Base-by-base conservation (phyloP, 2,113 vertebrate species). In the Pitta sordida region DNA sequence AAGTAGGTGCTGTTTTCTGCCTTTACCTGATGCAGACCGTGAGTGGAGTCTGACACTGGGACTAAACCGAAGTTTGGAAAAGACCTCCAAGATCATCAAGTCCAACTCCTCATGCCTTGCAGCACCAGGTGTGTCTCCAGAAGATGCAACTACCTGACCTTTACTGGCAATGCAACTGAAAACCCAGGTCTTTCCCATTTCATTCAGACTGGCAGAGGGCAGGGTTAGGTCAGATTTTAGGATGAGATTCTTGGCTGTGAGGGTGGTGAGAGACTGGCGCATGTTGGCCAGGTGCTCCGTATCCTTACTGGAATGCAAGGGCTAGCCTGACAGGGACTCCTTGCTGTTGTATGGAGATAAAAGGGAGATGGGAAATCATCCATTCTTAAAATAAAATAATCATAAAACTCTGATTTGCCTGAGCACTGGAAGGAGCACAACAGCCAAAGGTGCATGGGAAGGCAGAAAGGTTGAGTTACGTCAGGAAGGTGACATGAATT, bases 331-430 rank as follows among this genome's bases (percentile, higher is more conserved):
- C 58, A 15, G 68, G 48, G 86, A 68, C 77, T 43, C 52, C 67
- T 80, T 8, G 27, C 58, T 92, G 11, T 77, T 73, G 86, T 83
- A 8, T 22, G 58, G 80, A 84, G 59, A 53, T n/a, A 62, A 84
- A 4, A 24, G 68, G 63, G 48, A 62, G 68, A 36, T 34, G 53
- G 68, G 53, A 55, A 62, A 86, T 71, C 43, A 43, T 43, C 43
- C 9, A 76, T 83, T 52, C 77, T 90, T 67, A 37, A 81, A 67
- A n/a, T 67, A 62, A 77, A 91, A 75, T 52, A 48, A 71, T 52
- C 51, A 71, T 58, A 16, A 56, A 60, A 44, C 48, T 90, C 83
- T 18, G 46, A 46, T 80, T 76, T 87, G 44, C 21, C 49, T 29
- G 59, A 34, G 49, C 46, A 37, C 65, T 69, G 78, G 81, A 70